Base-by-base conservation (phyloP, 1,140 invertebrate genomes). In the Ctenoplectra terminalis region DNA sequence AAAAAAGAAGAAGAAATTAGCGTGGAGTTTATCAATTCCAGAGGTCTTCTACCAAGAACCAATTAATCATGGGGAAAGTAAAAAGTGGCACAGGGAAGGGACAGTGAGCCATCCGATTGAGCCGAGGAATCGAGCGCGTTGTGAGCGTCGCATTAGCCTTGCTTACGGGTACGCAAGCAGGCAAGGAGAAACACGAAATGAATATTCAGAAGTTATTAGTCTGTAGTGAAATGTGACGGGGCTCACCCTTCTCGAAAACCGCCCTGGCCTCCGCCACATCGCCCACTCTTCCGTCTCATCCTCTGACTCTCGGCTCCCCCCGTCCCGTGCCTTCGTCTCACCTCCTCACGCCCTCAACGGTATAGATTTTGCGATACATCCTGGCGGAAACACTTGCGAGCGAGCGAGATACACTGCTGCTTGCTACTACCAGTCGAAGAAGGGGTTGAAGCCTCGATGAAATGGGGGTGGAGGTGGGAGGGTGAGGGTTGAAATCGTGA, bases 191-290 rank as follows among this genome's bases (percentile, higher is more conserved):
- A 93, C 93, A 92, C 91, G 92, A 94, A 93, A 94, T 94, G 93
- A 94, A 94, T 94, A 94, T 94, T 94, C 93, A 94, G 92, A 93
- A 94, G 93, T 93, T 94, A 93, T 93, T 94, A 93, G 93, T 93
- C 93, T 93, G 92, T 91, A 94, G 92, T 93, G 92, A 94, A 94
- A 94, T 94, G 92, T 93, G 93, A 93, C 93, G 92, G 91, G 89
- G 92, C 89, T 93, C 92, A 90, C 91, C 92, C 91, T 91, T 91
- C 92, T 91, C 89, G 86, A 90, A 87, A 92, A 88, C 87, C 90
- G 81, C 85, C 90, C 88, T 90, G 86, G 82, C 86, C 81, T 82
- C 84, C 83, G 85, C 86, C 86, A 89, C 87, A 87, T 89, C 84
- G 89, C 79, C 83, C 80, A 86, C 78, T 76, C 83, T 60, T 81